These are phyloP conservation scores for Microctenopoma steveboyesi DNA, from an alignment of 2,797 vertebrate species.

Conservation along the genomic window DNA sequence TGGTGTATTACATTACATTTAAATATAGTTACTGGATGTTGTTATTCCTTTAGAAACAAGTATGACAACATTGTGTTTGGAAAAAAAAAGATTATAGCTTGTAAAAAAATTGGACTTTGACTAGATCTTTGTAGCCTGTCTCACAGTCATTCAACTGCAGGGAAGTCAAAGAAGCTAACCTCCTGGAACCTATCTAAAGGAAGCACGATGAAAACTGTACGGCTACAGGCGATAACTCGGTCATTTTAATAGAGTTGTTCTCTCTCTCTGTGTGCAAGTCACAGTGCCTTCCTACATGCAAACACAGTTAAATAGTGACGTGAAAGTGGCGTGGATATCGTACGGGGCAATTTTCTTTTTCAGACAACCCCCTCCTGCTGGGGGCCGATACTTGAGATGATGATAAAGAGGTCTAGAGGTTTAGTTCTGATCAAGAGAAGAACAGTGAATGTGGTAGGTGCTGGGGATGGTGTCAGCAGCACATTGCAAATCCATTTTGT, in stretches of 20 bases:
- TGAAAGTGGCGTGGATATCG: slow-evolving; percentile 79
- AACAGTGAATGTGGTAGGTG: slow-evolving; percentile 56
- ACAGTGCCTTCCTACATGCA: slow-evolving; percentile 85
- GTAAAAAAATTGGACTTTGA: slow-evolving; percentile 66
- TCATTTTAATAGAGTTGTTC: slow-evolving; percentile 60
- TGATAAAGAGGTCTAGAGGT: slow-evolving; percentile 53
- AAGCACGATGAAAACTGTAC: slow-evolving; percentile 54
- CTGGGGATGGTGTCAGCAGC: slow-evolving; percentile 49
- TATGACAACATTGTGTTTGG: slow-evolving; percentile 76
- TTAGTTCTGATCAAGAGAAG: slow-evolving; percentile 54
- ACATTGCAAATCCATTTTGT: slow-evolving; percentile 36
- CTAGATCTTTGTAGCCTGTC: slow-evolving; percentile 67
- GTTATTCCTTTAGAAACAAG: slow-evolving; percentile 72
- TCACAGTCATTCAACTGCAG: slow-evolving; percentile 67
- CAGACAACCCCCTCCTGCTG: not conserved
- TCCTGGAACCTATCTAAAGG: slow-evolving; percentile 49
- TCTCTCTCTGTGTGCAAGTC: slow-evolving; percentile 77
- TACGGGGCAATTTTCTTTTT: slow-evolving; percentile 48
- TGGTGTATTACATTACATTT: slow-evolving; percentile 80
- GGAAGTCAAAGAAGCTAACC: slow-evolving; percentile 67
- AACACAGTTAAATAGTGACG: slow-evolving; percentile 80
- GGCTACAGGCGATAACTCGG: slow-evolving; percentile 61
- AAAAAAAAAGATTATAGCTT: slow-evolving; percentile 70
- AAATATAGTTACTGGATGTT: slow-evolving; percentile 83
- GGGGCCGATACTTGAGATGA: slow-evolving; percentile 51